Evolutionary conservation across 2,113 vertebrate species (phyloP), one percentile per base, ranked within the genome.

Genomic region (Puffinus mauretanicus): DNA sequence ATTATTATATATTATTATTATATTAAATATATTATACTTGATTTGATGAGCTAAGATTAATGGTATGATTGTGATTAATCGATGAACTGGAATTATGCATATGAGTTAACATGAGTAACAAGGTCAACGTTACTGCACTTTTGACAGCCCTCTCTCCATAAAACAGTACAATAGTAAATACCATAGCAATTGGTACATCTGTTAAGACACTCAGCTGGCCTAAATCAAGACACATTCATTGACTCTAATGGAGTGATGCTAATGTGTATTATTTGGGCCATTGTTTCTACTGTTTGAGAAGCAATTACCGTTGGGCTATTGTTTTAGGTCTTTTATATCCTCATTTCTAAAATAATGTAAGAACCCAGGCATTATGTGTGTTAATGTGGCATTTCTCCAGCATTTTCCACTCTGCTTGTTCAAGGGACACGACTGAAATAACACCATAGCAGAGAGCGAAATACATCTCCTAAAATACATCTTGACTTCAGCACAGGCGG

Each of bases 181-280:
- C 5, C 12, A 6, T 0, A 26, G 46, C 2, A 26, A 55, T 1
- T 14, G 58, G 27, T 14, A 9, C 13, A 4, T 14, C 30, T 65
- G 17, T 60, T 60, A 49, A 24, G 22, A 61, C 17, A 49, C 25
- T 34, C 25, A 34, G 57, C 54, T 82, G 21, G 7, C 51, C 27
- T 40, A 88, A 95, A 86, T 38, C 54, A 52, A 77, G 40, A 75
- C 13, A 54, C 64, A 65, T 16, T 27, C 46, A 42, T 1, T 61
- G 16, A 25, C 64, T 69, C 66, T 10, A 64, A 76, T 3, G 44
- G 12, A 57, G 22, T 1, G 1, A 47, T 12, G 11, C 10, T 77
- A 26, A 36, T 18, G 29, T 21, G 21, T 30, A 52, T 27, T n/a
- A 40, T 80, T 69, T 76, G 36, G 49, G 40, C 61, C 19, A 27